Conservation (phyloP, 2,797 vertebrate species). For the Oreonectes daqikongensis region DNA sequence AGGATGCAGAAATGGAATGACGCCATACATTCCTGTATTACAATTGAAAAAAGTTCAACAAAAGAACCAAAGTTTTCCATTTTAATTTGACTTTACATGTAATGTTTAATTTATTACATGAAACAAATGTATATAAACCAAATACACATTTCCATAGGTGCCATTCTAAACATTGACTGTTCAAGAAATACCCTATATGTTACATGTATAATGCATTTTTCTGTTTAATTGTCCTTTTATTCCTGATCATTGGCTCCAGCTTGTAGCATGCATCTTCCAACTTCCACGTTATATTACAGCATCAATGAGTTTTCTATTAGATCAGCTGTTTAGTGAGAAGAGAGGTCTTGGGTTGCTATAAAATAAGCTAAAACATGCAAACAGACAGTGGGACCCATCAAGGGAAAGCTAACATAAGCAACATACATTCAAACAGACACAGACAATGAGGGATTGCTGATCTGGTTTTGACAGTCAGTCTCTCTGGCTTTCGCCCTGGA, state of each 20-base stretch:
- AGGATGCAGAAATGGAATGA: not conserved
- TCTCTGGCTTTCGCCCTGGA: constrained; percentile 48
- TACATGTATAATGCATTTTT: not conserved
- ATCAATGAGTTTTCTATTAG: constrained; percentile 11
- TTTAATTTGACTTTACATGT: not conserved
- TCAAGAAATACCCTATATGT: not conserved
- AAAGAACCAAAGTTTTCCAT: not conserved
- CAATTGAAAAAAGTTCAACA: not conserved
- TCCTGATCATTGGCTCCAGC: not conserved
- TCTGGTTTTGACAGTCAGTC: constrained; percentile 51
- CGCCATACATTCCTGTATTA: not conserved
- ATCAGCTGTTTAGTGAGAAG: constrained; percentile 8
- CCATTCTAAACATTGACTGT: not conserved
- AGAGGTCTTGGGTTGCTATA: constrained; percentile 23
- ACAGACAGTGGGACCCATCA: constrained; percentile 28
- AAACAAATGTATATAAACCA: not conserved
- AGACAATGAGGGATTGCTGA: constrained; percentile 42
- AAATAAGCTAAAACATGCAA: constrained; percentile 4
- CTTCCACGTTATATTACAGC: not conserved
- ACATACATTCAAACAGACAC: constrained; percentile 20
- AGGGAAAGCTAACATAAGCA: constrained; percentile 28
- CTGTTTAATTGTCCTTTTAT: not conserved
- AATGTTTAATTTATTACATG: too few relatives aligned
- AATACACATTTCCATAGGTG: not conserved
- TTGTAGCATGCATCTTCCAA: not conserved